A percentile compares a stretch with the other conserved stretches of the same genome.
Evolutionary conservation across 92 coral and sea anemone species (phyloP).

Genomic region (Meandrina meandrites): DNA sequence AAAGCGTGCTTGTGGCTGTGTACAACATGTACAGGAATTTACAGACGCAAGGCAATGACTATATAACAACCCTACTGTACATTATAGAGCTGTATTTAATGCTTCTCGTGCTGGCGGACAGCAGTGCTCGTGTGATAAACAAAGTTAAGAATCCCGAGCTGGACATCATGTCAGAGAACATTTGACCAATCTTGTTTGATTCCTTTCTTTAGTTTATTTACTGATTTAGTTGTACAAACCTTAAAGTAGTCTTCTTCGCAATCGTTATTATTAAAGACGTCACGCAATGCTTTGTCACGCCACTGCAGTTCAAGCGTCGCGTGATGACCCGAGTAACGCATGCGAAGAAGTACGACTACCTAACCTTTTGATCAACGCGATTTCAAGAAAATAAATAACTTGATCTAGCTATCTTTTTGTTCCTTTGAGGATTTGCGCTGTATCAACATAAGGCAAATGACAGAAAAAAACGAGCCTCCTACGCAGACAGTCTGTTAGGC

Average conservation of each 20-base stretch:
- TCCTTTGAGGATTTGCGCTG: neutral
- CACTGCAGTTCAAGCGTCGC: neutral
- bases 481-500: neutral
- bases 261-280: neutral
- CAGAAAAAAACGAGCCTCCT: neutral
- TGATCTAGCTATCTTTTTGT: neutral
- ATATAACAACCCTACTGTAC: constrained; percentile 19
- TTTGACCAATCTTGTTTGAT: neutral
- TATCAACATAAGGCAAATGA: neutral
- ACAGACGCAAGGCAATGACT: constrained; percentile 21
- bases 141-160: constrained; percentile 26
- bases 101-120: constrained; percentile 26
- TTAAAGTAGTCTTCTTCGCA: neutral
- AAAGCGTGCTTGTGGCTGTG: constrained; percentile 30
- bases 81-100: constrained; percentile 24
- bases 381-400: constrained; percentile 23
- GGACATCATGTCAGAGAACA: constrained; percentile 26
- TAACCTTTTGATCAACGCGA: neutral
- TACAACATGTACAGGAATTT: constrained; percentile 34
- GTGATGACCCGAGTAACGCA: neutral
- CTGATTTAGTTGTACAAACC: constrained; percentile 12
- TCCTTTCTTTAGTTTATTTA: constrained; percentile 12
- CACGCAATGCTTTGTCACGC: neutral
- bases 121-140: constrained; percentile 24
- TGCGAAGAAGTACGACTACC: neutral